Base-by-base conservation (phyloP, 2,888 invertebrate genomes). In the Clistopyga incitator region DNA sequence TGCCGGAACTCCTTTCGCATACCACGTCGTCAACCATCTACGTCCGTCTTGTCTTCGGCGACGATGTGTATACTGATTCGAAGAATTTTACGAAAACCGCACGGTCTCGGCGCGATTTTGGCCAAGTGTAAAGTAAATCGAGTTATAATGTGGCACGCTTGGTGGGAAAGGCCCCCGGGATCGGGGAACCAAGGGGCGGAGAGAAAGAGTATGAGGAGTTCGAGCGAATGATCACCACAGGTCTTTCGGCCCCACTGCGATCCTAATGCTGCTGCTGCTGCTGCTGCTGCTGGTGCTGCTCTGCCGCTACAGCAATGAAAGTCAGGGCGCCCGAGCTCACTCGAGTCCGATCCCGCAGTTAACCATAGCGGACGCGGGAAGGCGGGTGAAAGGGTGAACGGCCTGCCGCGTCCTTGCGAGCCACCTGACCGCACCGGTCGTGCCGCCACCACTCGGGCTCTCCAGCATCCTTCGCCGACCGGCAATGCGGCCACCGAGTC, bases 391-490 rank as follows among this genome's bases (percentile, higher is more conserved):
- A 85, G 88, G 90, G 92, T 92, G 92, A 92, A 92, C 87, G 93
- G 90, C 92, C 93, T 92, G 91, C 88, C 92, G 92, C 92, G 93
- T 92, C 93, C 93, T 93, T 92, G 92, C 92, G 91, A 92, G 90
- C 92, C 93, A 91, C 92, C 90, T 92, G 91, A 92, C 92, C 91
- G 90, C 90, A 91, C 92, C 90, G 92, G 90, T 90, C 90, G 90
- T 91, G 89, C 90, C 91, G 90, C 92, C 91, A 90, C 92, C 91
- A 89, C 90, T 89, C 91, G 90, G 90, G 86, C 89, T 89, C 89
- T 90, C 88, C 90, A 90, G 90, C 90, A 91, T 92, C 90, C 90
- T 90, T 82, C 81, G 84, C 50, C 65, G 77, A 81, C 77, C 78
- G 78, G 78, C 78, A 68, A 70, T 77, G 70, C 78, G 61, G 72